Evolutionary conservation across 1,140 invertebrate genomes (phyloP).

Genomic region (Drosophila melanica): DNA sequence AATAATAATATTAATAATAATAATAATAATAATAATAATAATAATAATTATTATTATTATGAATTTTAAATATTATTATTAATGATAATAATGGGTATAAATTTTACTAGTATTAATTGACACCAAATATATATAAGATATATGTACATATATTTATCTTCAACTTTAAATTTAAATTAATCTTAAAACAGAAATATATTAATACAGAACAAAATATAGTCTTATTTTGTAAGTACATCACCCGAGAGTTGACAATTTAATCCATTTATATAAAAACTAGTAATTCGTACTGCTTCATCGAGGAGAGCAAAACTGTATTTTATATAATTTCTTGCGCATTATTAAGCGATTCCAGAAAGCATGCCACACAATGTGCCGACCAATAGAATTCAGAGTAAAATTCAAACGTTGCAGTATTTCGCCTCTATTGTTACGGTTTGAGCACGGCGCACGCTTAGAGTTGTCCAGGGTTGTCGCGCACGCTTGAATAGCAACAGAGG

Average conservation of each 20-base stretch:
- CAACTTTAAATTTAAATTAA: neutral
- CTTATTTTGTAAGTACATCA: no score
- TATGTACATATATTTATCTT: neutral
- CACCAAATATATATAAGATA: no score
- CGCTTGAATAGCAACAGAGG: slow-evolving; percentile 38
- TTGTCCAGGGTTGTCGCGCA: slow-evolving; percentile 26
- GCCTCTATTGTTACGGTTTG: slow-evolving; percentile 42
- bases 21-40: no score
- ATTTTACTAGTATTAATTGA: no score
- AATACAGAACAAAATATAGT: no score
- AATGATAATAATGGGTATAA: no score
- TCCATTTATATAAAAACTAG: no score
- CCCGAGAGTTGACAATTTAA: no score
- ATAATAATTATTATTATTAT: no score
- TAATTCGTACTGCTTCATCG: neutral
- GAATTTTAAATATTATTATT: no score
- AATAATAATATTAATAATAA: no score
- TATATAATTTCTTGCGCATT: slow-evolving; percentile 59
- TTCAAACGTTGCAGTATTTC: slow-evolving; percentile 67
- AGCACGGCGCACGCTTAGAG: slow-evolving; percentile 1
- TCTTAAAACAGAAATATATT: no score
- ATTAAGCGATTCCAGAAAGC: slow-evolving; percentile 60
- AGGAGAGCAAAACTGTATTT: slow-evolving; percentile 55
- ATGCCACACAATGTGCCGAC: slow-evolving; percentile 34
- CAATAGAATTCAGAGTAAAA: slow-evolving; percentile 62